Conservation (phyloP, 2,113 vertebrate species). For the Cairina moschata region DNA sequence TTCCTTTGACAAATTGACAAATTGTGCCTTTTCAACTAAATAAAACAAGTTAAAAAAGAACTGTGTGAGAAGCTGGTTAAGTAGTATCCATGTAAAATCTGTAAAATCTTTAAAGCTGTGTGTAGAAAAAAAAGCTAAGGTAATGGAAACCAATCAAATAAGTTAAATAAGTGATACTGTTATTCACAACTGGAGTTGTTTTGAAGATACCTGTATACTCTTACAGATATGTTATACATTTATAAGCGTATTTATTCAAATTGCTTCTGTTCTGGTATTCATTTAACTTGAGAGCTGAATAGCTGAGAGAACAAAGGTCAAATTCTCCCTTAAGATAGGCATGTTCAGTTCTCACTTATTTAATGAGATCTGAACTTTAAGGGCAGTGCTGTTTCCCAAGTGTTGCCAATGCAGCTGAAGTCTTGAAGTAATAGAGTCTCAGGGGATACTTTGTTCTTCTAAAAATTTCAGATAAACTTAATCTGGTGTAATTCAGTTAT, state of each 20-base stretch:
- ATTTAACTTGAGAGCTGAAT: background rate
- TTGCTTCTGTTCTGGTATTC: background rate
- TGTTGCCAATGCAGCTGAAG: background rate
- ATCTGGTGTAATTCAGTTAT: background rate
- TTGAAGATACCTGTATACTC: background rate
- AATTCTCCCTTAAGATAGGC: background rate
- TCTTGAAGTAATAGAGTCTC: background rate
- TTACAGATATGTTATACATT: background rate
- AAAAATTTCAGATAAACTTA: background rate
- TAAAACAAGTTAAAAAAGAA: background rate
- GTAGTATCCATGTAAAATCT: background rate
- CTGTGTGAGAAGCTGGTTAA: background rate
- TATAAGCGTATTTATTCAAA: background rate
- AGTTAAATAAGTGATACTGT: background rate
- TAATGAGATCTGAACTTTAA: slow-evolving; percentile 25
- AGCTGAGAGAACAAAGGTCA: background rate
- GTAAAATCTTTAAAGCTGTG: background rate
- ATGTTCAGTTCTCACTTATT: background rate
- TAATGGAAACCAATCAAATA: background rate
- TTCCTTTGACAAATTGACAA: slow-evolving; percentile 28
- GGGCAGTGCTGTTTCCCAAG: background rate
- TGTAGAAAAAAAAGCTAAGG: background rate
- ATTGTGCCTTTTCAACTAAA: background rate
- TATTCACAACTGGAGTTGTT: background rate
- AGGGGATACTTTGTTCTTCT: background rate